These are phyloP conservation scores for Trissolcus brochymenae DNA, from an alignment of 2,888 invertebrate genomes.

Conservation along the genomic window DNA sequence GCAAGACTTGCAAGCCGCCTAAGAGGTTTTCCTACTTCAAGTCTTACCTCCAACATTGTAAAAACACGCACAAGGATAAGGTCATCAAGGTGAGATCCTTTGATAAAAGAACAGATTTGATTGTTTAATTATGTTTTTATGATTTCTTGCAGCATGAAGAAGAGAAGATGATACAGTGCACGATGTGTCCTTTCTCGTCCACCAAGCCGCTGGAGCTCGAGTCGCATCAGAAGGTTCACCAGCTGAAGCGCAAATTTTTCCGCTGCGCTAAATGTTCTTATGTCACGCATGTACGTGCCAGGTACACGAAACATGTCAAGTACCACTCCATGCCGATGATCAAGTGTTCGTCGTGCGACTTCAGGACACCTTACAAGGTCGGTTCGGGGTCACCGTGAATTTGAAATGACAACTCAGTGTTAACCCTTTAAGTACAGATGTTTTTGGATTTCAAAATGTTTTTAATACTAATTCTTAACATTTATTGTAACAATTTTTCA, in stretches of 20 bases:
- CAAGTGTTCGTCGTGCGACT: slow-evolving; percentile 95
- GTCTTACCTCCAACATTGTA: slow-evolving; percentile 68
- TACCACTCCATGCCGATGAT: slow-evolving; percentile 97
- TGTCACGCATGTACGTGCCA: slow-evolving; percentile 91
- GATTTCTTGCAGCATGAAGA: background rate
- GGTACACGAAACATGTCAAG: slow-evolving; percentile 94
- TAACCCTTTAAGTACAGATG: too few species aligned
- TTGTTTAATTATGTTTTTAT: too few species aligned
- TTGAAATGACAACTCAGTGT: background rate
- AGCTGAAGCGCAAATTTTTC: slow-evolving; percentile 87
- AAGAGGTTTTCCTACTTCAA: slow-evolving; percentile 64
- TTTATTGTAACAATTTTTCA: too few species aligned
- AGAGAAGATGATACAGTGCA: slow-evolving; percentile 75
- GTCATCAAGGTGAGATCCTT: slow-evolving; percentile 56
- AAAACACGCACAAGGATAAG: slow-evolving; percentile 69
- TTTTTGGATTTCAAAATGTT: too few species aligned
- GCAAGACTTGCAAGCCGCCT: slow-evolving; percentile 71
- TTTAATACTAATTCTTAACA: too few species aligned
- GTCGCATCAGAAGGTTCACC: slow-evolving; percentile 85
- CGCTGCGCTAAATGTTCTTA: slow-evolving; percentile 94
- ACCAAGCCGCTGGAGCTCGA: slow-evolving; percentile 81
- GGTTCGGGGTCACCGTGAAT: background rate
- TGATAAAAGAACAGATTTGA: too few species aligned
- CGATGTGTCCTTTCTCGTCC: slow-evolving; percentile 83
- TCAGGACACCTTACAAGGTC: slow-evolving; percentile 85